Percentiles rank a stretch among this genome's conserved stretches.
Evolutionary conservation across 2,888 invertebrate genomes (phyloP).

Genomic region (Hanleya hanleyi): DNA sequence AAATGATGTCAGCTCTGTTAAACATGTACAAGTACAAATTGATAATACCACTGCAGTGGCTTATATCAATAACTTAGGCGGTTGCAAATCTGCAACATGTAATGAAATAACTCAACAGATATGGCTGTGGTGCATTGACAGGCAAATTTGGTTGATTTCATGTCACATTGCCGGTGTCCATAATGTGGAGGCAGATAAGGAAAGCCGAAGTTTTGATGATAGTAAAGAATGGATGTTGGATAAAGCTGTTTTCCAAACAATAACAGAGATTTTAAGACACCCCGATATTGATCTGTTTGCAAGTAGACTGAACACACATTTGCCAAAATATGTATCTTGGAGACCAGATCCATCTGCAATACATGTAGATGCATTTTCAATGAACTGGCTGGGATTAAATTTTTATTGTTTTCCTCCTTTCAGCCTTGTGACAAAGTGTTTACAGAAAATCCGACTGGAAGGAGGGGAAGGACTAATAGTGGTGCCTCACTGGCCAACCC

Average conservation of each 20-base stretch:
- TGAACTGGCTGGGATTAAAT: neutral
- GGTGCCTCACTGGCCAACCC: neutral
- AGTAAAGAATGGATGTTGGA: slow-evolving; percentile 28
- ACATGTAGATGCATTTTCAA: slow-evolving; percentile 3
- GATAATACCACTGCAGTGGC: slow-evolving; percentile 31
- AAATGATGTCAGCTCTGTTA: neutral
- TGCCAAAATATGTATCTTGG: neutral
- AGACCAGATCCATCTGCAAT: neutral
- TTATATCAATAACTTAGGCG: slow-evolving; percentile 27
- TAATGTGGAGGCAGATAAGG: slow-evolving; percentile 27
- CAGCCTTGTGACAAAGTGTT: neutral
- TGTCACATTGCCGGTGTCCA: slow-evolving; percentile 27
- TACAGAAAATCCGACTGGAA: neutral
- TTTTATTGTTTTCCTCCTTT: slow-evolving; percentile 2
- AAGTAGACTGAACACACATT: slow-evolving; percentile 18
- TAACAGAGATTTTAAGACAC: neutral
- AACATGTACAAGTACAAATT: slow-evolving; percentile 20
- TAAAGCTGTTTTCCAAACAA: slow-evolving; percentile 4
- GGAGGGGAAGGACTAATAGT: neutral
- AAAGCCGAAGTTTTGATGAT: slow-evolving; percentile 11
- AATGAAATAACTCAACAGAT: slow-evolving; percentile 24
- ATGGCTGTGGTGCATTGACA: slow-evolving; percentile 26
- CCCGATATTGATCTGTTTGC: slow-evolving; percentile 32
- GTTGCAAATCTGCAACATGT: slow-evolving; percentile 13
- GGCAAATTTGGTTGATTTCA: slow-evolving; percentile 27